phyloP scores from a whole-genome alignment of 1,140 invertebrate species.

The Meloidogyne hapla region DNA sequence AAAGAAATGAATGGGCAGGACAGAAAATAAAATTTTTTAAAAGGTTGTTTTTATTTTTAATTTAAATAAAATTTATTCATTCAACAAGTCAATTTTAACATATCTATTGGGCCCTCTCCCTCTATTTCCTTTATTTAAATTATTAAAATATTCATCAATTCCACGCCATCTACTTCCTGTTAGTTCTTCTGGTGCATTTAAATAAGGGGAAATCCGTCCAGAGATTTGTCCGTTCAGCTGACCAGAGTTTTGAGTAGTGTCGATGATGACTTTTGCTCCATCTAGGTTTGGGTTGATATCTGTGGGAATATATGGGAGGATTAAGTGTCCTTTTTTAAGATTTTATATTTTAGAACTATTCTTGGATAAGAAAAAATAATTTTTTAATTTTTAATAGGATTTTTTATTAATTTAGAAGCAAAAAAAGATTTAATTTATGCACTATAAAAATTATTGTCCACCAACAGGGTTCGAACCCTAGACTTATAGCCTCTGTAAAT shows the following conservation, averaged over 20 bases:
- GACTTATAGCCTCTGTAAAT: background rate
- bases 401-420: background rate
- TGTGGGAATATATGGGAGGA: constrained; percentile 2
- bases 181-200: constrained; percentile 33
- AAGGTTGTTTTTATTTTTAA: background rate
- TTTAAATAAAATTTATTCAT: constrained; percentile 27
- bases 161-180: constrained; percentile 35
- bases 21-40: background rate
- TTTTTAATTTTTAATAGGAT: background rate
- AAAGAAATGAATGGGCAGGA: background rate
- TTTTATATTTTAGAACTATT: background rate
- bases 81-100: constrained; percentile 37
- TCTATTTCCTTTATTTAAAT: constrained; percentile 28
- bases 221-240: too few relatives aligned
- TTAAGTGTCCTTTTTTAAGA: background rate
- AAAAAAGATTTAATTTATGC: background rate
- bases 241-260: background rate
- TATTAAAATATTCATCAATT: constrained; percentile 29
- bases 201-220: constrained; percentile 10
- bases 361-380: too few relatives aligned
- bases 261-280: constrained; percentile 5
- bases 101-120: constrained; percentile 35
- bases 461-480: constrained; percentile 6
- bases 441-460: background rate
- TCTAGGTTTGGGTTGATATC: constrained; percentile 15